Evolutionary conservation across 2,888 invertebrate genomes (phyloP).

Genomic region (Pantelozetes paolii): DNA sequence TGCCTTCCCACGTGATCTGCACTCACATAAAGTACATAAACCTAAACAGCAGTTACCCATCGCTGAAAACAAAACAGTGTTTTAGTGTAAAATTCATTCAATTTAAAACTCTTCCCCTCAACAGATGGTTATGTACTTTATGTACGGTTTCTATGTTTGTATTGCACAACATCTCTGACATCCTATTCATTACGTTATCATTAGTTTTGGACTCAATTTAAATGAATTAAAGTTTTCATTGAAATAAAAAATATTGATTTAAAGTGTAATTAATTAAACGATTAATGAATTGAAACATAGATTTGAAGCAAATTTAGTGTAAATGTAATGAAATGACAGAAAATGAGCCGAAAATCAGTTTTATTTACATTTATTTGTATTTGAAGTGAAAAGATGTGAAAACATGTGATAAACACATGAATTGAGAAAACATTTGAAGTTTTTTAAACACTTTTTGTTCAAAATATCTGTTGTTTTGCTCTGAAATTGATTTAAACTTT

Average conservation of each 20-base stretch:
- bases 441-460: not conserved
- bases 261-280: no score
- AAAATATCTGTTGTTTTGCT: not conserved
- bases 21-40: no score
- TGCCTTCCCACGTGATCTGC: not conserved
- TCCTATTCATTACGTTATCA: not conserved
- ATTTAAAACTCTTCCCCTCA: no score
- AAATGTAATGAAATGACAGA: not conserved
- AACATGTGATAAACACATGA: slow-evolving; percentile 21
- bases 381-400: no score
- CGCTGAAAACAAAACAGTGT: no score
- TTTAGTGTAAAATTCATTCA: no score
- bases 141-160: no score
- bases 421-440: not conserved
- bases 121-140: no score
- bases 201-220: not conserved
- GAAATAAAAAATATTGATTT: no score
- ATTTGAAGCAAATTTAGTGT: not conserved
- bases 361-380: not conserved
- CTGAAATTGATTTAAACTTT: not conserved
- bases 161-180: not conserved
- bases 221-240: not conserved
- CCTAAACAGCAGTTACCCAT: no score
- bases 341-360: slow-evolving; percentile 1
- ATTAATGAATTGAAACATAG: not conserved